A percentile compares a stretch with the other conserved stretches of the same genome.
Conservation (phyloP, 2,797 vertebrate species). For the Anisognathus igniventris region DNA sequence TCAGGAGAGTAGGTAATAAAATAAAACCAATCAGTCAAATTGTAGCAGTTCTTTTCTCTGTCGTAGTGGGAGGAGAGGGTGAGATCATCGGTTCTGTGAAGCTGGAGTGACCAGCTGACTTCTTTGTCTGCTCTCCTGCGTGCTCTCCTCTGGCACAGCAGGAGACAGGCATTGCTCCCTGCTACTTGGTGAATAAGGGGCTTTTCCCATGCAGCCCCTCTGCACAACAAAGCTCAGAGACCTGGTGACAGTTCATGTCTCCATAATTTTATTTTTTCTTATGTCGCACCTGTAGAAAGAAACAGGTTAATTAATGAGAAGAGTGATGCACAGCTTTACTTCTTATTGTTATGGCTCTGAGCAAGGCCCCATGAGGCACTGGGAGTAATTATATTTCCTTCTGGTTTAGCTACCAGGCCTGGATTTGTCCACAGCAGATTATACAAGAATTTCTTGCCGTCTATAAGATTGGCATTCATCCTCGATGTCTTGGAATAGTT, state of each 20-base stretch:
- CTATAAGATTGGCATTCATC: background rate
- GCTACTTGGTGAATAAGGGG: background rate
- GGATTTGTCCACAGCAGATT: background rate
- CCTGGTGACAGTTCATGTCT: background rate
- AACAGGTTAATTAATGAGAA: background rate
- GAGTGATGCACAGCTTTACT: background rate
- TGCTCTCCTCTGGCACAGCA: background rate
- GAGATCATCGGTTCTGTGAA: conserved; percentile 26
- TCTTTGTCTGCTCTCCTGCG: conserved; percentile 26
- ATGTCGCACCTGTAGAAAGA: background rate
- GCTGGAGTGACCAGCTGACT: conserved; percentile 27
- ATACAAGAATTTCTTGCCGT: background rate
- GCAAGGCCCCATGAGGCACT: background rate
- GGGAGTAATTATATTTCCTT: background rate
- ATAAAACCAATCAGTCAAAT: background rate
- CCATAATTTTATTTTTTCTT: background rate
- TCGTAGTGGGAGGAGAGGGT: background rate
- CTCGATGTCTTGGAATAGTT: background rate
- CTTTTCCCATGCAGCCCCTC: background rate
- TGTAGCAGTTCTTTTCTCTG: background rate
- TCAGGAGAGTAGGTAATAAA: background rate
- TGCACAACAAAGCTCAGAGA: background rate
- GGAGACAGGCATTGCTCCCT: background rate
- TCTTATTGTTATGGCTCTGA: background rate
- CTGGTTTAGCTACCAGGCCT: background rate